Percentiles rank a stretch among this genome's conserved stretches.
These are phyloP conservation scores for Diadema setosum DNA, from an alignment of 35 echinoderm and acorn worm species.

Conservation along the genomic window DNA sequence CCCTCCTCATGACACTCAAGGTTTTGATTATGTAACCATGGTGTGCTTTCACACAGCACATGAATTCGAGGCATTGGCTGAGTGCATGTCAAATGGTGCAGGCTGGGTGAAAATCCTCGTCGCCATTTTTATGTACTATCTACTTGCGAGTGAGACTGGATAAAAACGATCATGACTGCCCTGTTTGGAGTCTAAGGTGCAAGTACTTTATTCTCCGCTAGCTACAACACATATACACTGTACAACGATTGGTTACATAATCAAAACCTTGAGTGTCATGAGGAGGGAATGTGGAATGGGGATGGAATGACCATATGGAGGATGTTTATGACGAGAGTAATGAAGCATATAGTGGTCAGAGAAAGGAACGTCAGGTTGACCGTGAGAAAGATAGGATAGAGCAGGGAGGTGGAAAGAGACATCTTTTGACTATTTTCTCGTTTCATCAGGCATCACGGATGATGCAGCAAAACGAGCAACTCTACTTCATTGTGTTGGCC, in stretches of 20 bases:
- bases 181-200: no score
- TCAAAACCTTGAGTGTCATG: neutral
- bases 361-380: neutral
- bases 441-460: neutral
- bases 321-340: no score
- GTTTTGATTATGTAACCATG: neutral
- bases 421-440: neutral
- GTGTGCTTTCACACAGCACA: no score
- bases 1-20: neutral
- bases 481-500: neutral
- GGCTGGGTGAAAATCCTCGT: neutral
- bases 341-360: neutral
- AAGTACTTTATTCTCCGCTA: no score
- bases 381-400: neutral
- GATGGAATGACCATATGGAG: no score
- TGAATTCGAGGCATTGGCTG: neutral
- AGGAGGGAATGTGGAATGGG: neutral
- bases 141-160: neutral
- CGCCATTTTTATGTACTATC: neutral
- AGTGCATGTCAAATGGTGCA: neutral
- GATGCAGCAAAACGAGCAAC: neutral
- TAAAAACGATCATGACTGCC: neutral
- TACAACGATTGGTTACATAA: neutral
- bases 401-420: no score
- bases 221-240: no score